Conservation (phyloP, 2,113 vertebrate species). For the Casuarius casuarius region DNA sequence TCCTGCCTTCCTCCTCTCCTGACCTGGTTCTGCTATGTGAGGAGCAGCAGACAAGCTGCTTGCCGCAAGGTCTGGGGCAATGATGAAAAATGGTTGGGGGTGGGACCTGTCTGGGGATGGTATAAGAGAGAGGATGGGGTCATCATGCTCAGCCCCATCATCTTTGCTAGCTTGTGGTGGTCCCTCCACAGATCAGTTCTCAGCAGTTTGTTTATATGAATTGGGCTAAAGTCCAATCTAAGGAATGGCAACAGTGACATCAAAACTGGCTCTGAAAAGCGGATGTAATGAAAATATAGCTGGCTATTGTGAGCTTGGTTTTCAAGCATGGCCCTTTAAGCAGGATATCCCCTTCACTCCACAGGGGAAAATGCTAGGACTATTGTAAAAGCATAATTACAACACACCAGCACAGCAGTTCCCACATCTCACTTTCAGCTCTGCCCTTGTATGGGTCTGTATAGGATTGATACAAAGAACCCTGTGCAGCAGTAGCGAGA, state of each 20-base stretch:
- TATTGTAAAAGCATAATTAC: not conserved
- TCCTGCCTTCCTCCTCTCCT: not conserved
- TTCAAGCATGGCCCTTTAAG: not conserved
- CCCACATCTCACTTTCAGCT: not conserved
- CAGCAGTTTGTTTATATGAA: not conserved
- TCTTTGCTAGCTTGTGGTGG: accelerated
- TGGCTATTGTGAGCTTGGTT: not conserved
- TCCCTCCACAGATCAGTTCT: not conserved
- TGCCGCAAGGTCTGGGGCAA: not conserved
- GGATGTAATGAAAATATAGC: not conserved
- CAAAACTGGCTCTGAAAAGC: not conserved
- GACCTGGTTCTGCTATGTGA: not conserved
- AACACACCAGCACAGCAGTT: not conserved
- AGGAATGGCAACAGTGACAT: not conserved
- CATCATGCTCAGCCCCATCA: not conserved
- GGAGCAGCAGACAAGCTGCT: not conserved
- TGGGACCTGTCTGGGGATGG: not conserved
- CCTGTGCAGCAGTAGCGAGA: not conserved
- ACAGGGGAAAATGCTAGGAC: not conserved
- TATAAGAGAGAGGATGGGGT: not conserved
- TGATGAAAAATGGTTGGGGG: not conserved
- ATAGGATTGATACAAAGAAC: not conserved
- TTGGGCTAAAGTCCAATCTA: not conserved
- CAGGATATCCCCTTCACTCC: constrained; percentile 40
- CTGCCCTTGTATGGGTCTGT: not conserved